Conservation (phyloP, 2,113 vertebrate species). For the Periophthalmodon schlosseri region DNA sequence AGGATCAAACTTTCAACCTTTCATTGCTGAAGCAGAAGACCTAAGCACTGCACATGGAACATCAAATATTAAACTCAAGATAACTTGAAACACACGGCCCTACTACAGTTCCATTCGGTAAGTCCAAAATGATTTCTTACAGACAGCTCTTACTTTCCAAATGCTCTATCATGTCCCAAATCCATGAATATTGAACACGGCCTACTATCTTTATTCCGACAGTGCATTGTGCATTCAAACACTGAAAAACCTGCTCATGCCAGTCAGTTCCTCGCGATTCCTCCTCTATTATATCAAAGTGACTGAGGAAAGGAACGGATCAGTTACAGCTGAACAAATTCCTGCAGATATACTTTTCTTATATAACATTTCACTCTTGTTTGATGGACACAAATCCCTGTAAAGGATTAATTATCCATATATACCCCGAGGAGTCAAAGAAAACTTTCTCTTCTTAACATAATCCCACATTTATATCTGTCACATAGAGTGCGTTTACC, state of each 20-base stretch:
- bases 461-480: slow-evolving; percentile 69
- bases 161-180: slow-evolving; percentile 45
- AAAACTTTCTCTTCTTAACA: slow-evolving; percentile 63
- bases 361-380: slow-evolving; percentile 72
- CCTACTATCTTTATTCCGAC: slow-evolving; percentile 45
- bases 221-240: slow-evolving; percentile 51
- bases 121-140: slow-evolving; percentile 3
- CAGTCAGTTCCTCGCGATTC: slow-evolving; percentile 50
- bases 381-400: slow-evolving; percentile 70
- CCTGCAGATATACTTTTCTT: slow-evolving; percentile 68
- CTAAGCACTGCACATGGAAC: neutral
- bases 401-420: slow-evolving; percentile 67
- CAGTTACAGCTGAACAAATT: slow-evolving; percentile 68
- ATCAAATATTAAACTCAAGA: slow-evolving; percentile 1
- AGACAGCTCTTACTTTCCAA: slow-evolving; percentile 38
- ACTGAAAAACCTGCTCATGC: slow-evolving; percentile 54
- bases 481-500: slow-evolving; percentile 47
- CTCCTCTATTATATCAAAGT: slow-evolving; percentile 60
- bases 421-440: slow-evolving; percentile 51
- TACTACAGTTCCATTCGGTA: slow-evolving; percentile 22
- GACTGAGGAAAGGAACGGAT: slow-evolving; percentile 58
- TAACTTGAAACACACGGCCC: neutral
- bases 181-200: slow-evolving; percentile 54
- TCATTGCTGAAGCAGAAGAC: neutral
- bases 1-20: neutral